Conservation (phyloP, 2,113 vertebrate genomes). For the Prietella phreatophila region DNA sequence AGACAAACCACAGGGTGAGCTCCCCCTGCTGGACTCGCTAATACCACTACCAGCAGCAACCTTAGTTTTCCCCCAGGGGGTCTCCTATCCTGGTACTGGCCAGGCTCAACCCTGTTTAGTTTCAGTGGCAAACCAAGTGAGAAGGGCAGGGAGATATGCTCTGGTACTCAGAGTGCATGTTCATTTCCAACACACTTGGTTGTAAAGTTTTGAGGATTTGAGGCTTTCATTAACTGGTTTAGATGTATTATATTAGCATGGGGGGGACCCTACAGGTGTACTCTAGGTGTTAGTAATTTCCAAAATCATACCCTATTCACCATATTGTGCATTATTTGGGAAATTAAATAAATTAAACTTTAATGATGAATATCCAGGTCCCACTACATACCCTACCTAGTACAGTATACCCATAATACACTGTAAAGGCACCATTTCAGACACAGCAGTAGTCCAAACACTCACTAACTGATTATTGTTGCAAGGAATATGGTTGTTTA, state of each 20-base stretch:
- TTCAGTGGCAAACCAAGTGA: no score
- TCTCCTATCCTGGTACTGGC: no score
- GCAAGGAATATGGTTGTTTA: neutral
- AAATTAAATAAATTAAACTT: neutral
- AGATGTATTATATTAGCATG: neutral
- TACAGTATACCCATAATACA: neutral
- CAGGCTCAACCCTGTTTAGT: no score
- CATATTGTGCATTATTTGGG: neutral
- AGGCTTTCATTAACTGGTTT: neutral
- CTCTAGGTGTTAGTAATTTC: neutral
- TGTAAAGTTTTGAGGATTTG: neutral
- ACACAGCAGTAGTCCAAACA: neutral
- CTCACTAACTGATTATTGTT: neutral
- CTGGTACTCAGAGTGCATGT: neutral
- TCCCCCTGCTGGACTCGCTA: no score
- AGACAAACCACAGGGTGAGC: no score
- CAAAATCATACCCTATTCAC: neutral
- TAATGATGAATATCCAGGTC: neutral
- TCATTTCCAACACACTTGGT: constrained; percentile 1
- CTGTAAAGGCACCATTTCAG: neutral
- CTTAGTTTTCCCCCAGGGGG: no score
- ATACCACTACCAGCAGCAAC: no score
- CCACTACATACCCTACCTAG: neutral
- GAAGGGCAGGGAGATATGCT: no score
- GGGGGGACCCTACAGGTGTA: neutral